Evolutionary conservation across 2,113 vertebrate genomes (phyloP).

Genomic region (Scytalopus superciliaris): DNA sequence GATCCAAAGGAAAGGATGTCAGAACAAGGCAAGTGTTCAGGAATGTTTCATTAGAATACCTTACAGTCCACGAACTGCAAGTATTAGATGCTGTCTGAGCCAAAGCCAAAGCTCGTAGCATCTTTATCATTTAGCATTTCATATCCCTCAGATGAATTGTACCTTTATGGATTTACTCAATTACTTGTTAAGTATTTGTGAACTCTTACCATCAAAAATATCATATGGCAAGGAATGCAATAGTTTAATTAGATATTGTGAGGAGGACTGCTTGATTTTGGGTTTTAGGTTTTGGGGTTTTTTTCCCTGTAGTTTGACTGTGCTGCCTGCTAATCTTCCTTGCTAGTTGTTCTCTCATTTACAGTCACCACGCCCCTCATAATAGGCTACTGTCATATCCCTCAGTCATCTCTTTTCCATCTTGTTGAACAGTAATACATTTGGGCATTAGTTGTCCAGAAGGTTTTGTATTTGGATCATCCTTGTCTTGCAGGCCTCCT

Average conservation of each 20-base stretch:
- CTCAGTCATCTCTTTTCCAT: neutral
- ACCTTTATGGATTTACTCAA: neutral
- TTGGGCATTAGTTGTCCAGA: neutral
- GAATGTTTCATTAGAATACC: neutral
- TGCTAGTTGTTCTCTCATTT: neutral
- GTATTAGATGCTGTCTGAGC: neutral
- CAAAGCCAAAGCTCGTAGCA: neutral
- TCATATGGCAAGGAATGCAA: neutral
- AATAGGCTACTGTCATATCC: neutral
- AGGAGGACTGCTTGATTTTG: neutral
- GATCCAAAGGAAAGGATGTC: neutral
- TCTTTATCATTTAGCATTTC: neutral
- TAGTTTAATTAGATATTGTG: neutral
- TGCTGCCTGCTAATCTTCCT: neutral
- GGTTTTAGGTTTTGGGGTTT: accelerated
- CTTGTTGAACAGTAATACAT: neutral
- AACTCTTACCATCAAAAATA: neutral
- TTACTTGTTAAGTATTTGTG: neutral
- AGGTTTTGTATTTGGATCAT: neutral
- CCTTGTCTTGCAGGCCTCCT: neutral
- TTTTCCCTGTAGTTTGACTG: neutral
- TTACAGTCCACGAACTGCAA: neutral
- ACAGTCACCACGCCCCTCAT: neutral
- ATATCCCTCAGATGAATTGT: neutral
- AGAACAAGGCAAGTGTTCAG: neutral